Conservation (phyloP, 2,888 invertebrate species). For the Catocala sponsa region DNA sequence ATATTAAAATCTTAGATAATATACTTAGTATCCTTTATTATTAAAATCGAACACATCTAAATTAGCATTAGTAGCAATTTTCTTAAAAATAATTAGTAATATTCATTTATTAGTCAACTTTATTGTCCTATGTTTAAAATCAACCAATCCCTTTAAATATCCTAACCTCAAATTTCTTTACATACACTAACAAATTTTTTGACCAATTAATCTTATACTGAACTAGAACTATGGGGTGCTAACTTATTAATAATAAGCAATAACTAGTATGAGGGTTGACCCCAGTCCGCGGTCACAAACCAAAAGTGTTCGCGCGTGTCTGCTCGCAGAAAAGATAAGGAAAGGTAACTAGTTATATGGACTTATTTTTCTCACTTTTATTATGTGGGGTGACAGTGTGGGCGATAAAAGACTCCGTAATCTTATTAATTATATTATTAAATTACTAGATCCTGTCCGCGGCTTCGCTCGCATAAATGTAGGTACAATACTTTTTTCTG, state of each 20-base stretch:
- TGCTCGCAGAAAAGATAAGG: constrained; percentile 1
- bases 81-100: too few species aligned
- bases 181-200: background rate
- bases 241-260: constrained; percentile 38
- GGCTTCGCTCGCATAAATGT: too few species aligned
- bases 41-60: too few species aligned
- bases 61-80: too few species aligned
- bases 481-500: too few species aligned
- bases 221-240: constrained; percentile 24
- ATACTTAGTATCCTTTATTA: too few species aligned
- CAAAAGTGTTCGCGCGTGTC: constrained; percentile 51
- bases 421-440: too few species aligned
- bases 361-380: constrained; percentile 68
- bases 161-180: background rate
- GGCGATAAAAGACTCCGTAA: background rate
- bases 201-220: constrained; percentile 9
- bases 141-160: too few species aligned
- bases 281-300: constrained; percentile 63
- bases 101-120: too few species aligned
- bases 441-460: too few species aligned
- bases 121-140: background rate
- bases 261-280: constrained; percentile 3
- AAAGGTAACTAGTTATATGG: constrained; percentile 11
- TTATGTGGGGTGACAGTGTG: constrained; percentile 39
- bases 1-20: too few species aligned